Percentiles rank a stretch among this genome's conserved stretches.
These are phyloP conservation scores for Momotus momota DNA, from an alignment of 2,797 vertebrate genomes.

Conservation along the genomic window DNA sequence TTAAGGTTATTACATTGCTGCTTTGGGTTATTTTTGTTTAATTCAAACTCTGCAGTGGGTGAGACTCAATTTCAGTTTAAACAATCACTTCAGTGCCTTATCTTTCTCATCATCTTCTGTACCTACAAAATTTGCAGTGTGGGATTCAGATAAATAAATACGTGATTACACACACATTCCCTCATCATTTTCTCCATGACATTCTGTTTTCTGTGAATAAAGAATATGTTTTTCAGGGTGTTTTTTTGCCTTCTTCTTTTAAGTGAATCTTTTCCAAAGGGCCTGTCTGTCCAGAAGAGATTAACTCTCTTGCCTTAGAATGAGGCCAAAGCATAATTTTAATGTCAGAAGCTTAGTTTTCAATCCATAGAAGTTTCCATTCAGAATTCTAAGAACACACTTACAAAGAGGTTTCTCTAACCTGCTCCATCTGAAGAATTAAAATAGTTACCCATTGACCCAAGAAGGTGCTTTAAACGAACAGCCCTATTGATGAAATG, in stretches of 20 bases:
- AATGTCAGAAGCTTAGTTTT: constrained; percentile 8
- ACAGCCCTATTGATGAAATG: background rate
- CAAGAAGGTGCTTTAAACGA: background rate
- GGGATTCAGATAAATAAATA: constrained; percentile 67
- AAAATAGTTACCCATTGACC: background rate
- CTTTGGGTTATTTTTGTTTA: constrained; percentile 75
- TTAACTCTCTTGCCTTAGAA: constrained; percentile 33
- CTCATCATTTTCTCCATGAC: constrained; percentile 42
- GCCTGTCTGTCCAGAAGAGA: constrained; percentile 37
- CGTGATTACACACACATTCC: constrained; percentile 50
- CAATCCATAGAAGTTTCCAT: background rate
- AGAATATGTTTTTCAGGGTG: constrained; percentile 39
- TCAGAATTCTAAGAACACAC: constrained; percentile 21
- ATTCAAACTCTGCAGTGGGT: constrained; percentile 63
- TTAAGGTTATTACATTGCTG: constrained; percentile 71
- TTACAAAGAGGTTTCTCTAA: background rate
- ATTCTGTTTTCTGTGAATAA: constrained; percentile 62
- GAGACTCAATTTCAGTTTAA: constrained; percentile 75
- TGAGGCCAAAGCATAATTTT: constrained; percentile 36
- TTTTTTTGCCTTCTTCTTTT: background rate
- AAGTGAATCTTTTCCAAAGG: constrained; percentile 41
- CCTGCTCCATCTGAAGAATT: background rate
- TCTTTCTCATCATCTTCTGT: constrained; percentile 66
- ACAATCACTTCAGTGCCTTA: constrained; percentile 72
- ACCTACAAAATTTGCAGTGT: constrained; percentile 47